Conservation (phyloP, 2,888 invertebrate species). For the Euzetes globulus region DNA sequence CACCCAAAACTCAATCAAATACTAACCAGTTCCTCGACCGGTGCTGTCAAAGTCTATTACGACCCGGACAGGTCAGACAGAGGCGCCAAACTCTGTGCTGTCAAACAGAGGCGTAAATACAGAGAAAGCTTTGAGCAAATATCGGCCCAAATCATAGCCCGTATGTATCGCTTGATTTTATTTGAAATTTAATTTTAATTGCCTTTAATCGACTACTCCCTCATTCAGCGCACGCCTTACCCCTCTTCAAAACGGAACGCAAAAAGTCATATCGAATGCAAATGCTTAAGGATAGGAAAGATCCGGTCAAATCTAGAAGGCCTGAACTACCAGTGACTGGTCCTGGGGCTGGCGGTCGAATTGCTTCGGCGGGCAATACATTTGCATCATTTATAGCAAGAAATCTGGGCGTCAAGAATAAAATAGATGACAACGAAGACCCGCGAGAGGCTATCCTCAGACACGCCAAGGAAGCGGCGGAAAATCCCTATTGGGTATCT, state of each 20-base stretch:
- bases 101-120: conserved; percentile 53
- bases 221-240: conserved; percentile 68
- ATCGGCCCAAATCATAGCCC: conserved; percentile 88
- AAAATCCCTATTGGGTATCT: conserved; percentile 94
- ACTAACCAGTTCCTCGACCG: conserved; percentile 84
- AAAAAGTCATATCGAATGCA: conserved; percentile 79
- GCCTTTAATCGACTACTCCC: neutral
- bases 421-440: conserved; percentile 81
- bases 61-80: conserved; percentile 75
- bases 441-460: conserved; percentile 89
- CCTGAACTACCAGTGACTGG: conserved; percentile 54
- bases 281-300: conserved; percentile 77
- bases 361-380: conserved; percentile 89
- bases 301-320: conserved; percentile 52
- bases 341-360: conserved; percentile 67
- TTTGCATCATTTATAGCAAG: conserved; percentile 92
- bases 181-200: neutral
- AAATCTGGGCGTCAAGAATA: conserved; percentile 75
- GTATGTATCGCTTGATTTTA: conserved; percentile 45
- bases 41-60: conserved; percentile 79
- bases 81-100: conserved; percentile 82
- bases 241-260: conserved; percentile 85
- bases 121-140: conserved; percentile 53
- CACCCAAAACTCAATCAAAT: conserved; percentile 97
- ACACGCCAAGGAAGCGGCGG: conserved; percentile 86